A percentile compares a stretch with the other conserved stretches of the same genome.
phyloP scores from a whole-genome alignment of 1,140 invertebrate species.

The Streblospio benedicti region DNA sequence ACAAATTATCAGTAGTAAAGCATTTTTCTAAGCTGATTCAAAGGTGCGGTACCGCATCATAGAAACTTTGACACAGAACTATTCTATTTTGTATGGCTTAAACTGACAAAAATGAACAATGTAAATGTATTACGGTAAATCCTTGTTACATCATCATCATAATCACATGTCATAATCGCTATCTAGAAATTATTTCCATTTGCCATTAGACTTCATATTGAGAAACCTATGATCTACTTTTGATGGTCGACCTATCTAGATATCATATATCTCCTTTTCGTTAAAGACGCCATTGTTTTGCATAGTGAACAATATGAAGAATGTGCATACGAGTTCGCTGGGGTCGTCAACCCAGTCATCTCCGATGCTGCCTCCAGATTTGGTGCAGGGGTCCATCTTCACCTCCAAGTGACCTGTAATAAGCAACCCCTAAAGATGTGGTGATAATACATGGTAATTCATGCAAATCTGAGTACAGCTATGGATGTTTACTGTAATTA shows the following conservation, averaged over 20 bases:
- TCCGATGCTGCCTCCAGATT: constrained; percentile 20
- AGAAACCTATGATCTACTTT: too few relatives aligned
- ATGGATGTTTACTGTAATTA: background rate
- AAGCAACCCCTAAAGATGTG: background rate
- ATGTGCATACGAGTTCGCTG: constrained; percentile 44
- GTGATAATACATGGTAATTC: background rate
- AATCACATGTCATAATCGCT: background rate
- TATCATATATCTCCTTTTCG: too few relatives aligned
- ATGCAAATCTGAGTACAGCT: background rate
- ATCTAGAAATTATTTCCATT: background rate
- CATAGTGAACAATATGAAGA: too few relatives aligned
- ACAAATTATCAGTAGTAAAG: too few relatives aligned
- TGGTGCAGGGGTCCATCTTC: constrained; percentile 29
- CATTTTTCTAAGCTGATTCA: too few relatives aligned
- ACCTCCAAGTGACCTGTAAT: constrained; percentile 27
- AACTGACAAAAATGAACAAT: too few relatives aligned
- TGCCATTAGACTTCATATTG: too few relatives aligned
- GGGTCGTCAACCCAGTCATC: constrained; percentile 52
- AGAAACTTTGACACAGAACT: background rate
- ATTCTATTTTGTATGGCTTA: background rate
- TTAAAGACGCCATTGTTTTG: too few relatives aligned
- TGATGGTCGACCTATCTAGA: too few relatives aligned
- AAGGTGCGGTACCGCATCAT: too few relatives aligned
- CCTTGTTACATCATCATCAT: too few relatives aligned
- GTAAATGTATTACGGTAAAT: too few relatives aligned